A percentile compares a stretch with the other conserved stretches of the same genome.
These are phyloP conservation scores for Bibio marci DNA, from an alignment of 2,888 invertebrate species.

Conservation along the genomic window DNA sequence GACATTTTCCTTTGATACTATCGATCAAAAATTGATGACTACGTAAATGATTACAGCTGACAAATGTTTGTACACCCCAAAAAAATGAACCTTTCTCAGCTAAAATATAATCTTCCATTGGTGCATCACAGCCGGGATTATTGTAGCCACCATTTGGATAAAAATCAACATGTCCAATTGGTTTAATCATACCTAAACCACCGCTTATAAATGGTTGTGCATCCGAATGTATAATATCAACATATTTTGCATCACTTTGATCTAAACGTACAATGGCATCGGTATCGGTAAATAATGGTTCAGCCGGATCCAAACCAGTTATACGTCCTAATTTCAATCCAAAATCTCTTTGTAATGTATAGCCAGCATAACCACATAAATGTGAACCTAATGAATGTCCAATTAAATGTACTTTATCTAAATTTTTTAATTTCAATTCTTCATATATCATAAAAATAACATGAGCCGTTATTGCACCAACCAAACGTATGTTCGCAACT, in stretches of 20 bases:
- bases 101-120: slow-evolving; percentile 44
- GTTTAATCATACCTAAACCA: slow-evolving; percentile 62
- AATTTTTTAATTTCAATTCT: slow-evolving; percentile 33
- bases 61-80: slow-evolving; percentile 32
- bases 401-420: slow-evolving; percentile 61
- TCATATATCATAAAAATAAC: slow-evolving; percentile 38
- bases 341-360: slow-evolving; percentile 49
- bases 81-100: slow-evolving; percentile 44
- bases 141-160: slow-evolving; percentile 77
- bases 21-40: slow-evolving; percentile 72
- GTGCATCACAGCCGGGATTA: slow-evolving; percentile 51
- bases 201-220: slow-evolving; percentile 58
- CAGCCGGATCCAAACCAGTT: slow-evolving; percentile 81
- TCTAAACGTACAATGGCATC: slow-evolving; percentile 68
- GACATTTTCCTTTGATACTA: slow-evolving; percentile 60
- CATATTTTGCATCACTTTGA: slow-evolving; percentile 69
- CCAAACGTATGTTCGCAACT: slow-evolving; percentile 73
- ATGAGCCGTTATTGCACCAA: slow-evolving; percentile 70
- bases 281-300: slow-evolving; percentile 75
- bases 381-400: slow-evolving; percentile 81
- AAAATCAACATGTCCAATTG: slow-evolving; percentile 79
- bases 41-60: slow-evolving; percentile 78
- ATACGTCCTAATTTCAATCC: slow-evolving; percentile 59
- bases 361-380: slow-evolving; percentile 69
- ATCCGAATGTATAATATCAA: slow-evolving; percentile 83